Evolutionary conservation across 1,140 invertebrate species (phyloP), one percentile per base, ranked within the genome.

Genomic region (Catajapyx aquilonaris): DNA sequence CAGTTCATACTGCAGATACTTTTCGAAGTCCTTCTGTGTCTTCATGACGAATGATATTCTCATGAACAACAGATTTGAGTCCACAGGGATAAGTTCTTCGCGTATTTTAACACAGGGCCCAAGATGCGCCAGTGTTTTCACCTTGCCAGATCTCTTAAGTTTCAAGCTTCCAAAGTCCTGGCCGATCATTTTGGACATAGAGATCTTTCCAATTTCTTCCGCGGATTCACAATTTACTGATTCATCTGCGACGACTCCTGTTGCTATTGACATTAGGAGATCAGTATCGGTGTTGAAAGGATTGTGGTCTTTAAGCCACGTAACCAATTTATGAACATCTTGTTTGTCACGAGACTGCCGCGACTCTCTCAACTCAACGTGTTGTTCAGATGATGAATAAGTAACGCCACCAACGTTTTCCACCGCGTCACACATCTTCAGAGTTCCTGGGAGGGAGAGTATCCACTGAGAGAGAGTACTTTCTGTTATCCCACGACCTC

Each of bases 401-500:
- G 23, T 9, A 19, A 34, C 20, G 3, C n/a, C n/a, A 11, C 33
- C n/a, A 4, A 19, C n/a, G 18, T 15, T 34, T 34, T 34, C 23
- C 33, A 34, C n/a, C n/a, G n/a, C 33, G 17, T 34, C 33, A 34
- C 13, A 16, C n/a, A 34, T 19, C n/a, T 11, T 11, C 33, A 16
- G 19, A 19, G 11, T 13, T 19, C 2, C 4, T 18, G 33, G 33
- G 17, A 19, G 11, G n/a, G n/a, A 13, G 11, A 34, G 33, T 11
- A 34, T 19, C 33, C 33, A 17, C 13, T 34, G n/a, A 19, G n/a
- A n/a, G n/a, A 40, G 3, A 23, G 5, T 15, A 17, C 33, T 36
- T 17, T 39, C 45, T 11, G 31, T 41, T 16, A 44, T 38, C 20
- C 49, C 41, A 18, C 48, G 37, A 15, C 51, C 49, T 13, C 37